Percentiles rank a stretch among this genome's conserved stretches.
These are phyloP conservation scores for Scortum barcoo DNA, from an alignment of 2,113 vertebrate genomes.

Conservation along the genomic window DNA sequence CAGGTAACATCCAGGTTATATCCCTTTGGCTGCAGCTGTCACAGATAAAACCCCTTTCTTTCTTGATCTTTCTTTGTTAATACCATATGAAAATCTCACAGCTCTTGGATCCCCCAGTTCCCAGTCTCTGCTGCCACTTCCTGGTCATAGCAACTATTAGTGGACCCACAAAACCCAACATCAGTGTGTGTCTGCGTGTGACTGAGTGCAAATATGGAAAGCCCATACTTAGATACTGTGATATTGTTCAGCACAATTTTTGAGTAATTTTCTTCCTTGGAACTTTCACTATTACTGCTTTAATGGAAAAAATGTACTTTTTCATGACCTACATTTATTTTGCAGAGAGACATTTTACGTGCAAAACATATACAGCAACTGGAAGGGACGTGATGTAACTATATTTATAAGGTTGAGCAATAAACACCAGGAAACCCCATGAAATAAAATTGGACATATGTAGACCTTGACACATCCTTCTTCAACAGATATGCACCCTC, in stretches of 20 bases:
- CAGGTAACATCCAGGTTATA: slow-evolving; percentile 10
- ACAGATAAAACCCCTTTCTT: slow-evolving; percentile 9
- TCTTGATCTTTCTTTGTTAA: neutral
- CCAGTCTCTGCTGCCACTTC: slow-evolving; percentile 46
- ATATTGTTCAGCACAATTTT: neutral
- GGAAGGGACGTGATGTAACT: neutral
- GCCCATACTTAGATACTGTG: neutral
- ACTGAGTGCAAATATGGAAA: neutral
- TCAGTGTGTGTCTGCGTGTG: neutral
- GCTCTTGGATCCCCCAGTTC: slow-evolving; percentile 7
- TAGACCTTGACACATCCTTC: neutral
- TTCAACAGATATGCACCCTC: neutral
- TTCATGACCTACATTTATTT: neutral
- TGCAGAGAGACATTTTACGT: neutral
- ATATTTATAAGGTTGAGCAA: neutral
- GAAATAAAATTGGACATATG: neutral
- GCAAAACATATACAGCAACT: neutral
- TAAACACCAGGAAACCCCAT: neutral
- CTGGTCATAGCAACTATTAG: slow-evolving; percentile 21
- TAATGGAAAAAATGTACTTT: neutral
- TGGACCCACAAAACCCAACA: neutral
- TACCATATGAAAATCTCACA: neutral
- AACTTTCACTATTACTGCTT: neutral
- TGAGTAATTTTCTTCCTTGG: neutral
- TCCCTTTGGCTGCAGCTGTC: neutral